Conservation (phyloP, 2,797 vertebrate species). For the Crocidura indochinensis region DNA sequence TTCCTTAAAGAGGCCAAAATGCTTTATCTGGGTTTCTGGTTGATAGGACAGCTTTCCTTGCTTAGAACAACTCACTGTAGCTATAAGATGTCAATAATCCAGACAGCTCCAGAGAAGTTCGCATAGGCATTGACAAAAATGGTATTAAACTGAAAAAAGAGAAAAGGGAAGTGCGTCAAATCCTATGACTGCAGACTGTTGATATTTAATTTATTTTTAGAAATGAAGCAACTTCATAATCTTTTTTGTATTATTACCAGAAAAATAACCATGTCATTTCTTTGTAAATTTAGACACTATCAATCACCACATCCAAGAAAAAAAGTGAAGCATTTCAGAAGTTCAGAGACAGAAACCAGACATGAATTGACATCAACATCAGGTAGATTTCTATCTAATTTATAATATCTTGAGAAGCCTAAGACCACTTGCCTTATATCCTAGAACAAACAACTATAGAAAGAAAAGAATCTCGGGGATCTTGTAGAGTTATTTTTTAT, state of each 20-base stretch:
- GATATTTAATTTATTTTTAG: constrained; percentile 69
- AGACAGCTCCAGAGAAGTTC: constrained; percentile 8
- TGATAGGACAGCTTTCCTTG: constrained; percentile 28
- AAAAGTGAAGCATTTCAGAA: not conserved
- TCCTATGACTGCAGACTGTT: constrained; percentile 28
- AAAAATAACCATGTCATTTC: constrained; percentile 61
- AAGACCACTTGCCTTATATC: not conserved
- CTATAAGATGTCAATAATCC: constrained; percentile 3
- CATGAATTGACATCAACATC: not conserved
- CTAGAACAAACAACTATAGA: constrained; percentile 22
- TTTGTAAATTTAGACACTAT: not conserved
- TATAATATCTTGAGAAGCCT: not conserved
- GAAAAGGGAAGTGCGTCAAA: constrained; percentile 54
- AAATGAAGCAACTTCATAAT: constrained; percentile 41
- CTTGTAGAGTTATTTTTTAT: not conserved
- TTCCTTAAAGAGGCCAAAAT: constrained; percentile 41
- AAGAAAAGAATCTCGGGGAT: not conserved
- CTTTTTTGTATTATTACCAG: not conserved
- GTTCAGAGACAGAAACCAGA: not conserved
- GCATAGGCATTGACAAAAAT: constrained; percentile 36
- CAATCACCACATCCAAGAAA: not conserved
- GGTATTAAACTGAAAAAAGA: constrained; percentile 31
- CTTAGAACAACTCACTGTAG: not conserved
- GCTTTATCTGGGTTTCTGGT: not conserved
- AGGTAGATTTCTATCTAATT: not conserved